Evolutionary conservation across 2,888 invertebrate species (phyloP).

Genomic region (Boloria selene): DNA sequence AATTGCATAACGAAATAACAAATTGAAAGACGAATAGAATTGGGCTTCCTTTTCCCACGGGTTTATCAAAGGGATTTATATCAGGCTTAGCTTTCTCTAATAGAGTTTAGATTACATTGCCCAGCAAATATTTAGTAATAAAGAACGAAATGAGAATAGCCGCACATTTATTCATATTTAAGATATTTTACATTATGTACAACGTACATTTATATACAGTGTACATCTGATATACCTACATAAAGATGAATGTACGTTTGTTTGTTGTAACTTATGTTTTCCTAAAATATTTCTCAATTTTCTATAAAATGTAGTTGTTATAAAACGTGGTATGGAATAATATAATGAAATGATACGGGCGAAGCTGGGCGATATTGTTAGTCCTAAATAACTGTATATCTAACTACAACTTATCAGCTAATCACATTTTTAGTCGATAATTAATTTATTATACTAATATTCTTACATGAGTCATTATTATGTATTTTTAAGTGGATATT

Average conservation of each 20-base stretch:
- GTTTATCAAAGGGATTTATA: conserved; percentile 37
- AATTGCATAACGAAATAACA: conserved; percentile 46
- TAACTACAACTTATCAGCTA: no score
- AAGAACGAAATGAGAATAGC: background rate
- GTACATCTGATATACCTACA: no score
- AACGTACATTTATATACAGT: background rate
- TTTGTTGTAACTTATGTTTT: no score
- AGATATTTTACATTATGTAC: background rate
- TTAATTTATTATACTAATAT: no score
- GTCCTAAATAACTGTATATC: no score
- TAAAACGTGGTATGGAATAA: no score
- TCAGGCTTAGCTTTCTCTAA: conserved; percentile 5
- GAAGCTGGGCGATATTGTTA: no score
- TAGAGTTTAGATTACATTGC: conserved; percentile 1
- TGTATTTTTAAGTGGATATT: conserved; percentile 13
- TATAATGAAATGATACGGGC: no score
- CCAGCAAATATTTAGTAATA: background rate
- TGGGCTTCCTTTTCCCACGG: conserved; percentile 53
- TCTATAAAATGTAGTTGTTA: no score
- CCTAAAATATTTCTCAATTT: no score
- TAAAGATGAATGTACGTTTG: no score
- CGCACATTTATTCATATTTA: background rate
- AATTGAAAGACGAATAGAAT: conserved; percentile 50
- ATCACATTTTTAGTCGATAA: no score
- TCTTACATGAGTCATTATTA: background rate